phyloP scores from a whole-genome alignment of 2,113 vertebrate species.

The Sclerurus mexicanus region DNA sequence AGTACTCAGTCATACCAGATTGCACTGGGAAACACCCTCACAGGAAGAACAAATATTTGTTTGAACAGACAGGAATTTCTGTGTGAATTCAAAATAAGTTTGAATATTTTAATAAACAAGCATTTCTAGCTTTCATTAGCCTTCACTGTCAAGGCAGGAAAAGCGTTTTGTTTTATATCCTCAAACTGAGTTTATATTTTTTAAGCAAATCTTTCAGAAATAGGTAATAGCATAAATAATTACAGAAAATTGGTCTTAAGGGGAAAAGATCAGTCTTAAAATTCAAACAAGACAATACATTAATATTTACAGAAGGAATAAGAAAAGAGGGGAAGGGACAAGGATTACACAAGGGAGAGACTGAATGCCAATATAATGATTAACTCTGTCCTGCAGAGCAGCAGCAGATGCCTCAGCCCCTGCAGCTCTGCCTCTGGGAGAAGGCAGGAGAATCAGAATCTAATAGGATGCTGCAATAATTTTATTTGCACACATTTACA shows the following conservation, averaged over 20 bases:
- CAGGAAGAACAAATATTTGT: neutral
- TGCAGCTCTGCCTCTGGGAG: neutral
- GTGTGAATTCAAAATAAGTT: neutral
- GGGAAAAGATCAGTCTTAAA: neutral
- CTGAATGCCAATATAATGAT: neutral
- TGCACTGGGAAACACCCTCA: neutral
- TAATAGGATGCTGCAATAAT: neutral
- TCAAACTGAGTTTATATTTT: neutral
- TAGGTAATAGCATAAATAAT: neutral
- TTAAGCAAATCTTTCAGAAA: neutral
- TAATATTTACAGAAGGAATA: slow-evolving; percentile 1
- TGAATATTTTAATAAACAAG: neutral
- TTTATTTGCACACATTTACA: neutral
- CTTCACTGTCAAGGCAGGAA: neutral
- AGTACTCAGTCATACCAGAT: neutral
- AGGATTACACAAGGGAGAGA: neutral
- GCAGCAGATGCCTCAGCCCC: neutral
- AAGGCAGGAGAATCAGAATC: neutral
- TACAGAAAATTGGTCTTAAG: neutral
- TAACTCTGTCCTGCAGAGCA: neutral
- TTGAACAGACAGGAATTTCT: neutral
- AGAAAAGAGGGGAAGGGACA: neutral
- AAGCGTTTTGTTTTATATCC: neutral
- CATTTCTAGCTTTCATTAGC: neutral
- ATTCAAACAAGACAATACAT: neutral